Evolutionary conservation across 2,113 vertebrate genomes (phyloP).

Genomic region (Amblyornis subalaris): DNA sequence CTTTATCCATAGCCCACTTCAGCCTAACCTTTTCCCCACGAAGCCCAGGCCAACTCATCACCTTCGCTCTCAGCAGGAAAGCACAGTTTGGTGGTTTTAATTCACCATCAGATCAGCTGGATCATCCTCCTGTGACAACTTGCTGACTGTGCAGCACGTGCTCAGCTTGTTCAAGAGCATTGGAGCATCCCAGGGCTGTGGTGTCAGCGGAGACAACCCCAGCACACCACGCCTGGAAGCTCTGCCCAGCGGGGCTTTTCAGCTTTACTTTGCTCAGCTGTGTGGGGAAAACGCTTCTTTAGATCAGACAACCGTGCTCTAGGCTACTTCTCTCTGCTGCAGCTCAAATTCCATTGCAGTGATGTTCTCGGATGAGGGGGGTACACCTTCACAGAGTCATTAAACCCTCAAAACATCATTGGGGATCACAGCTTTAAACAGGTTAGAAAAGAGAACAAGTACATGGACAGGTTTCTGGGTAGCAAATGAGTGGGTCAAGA

Average conservation of each 20-base stretch:
- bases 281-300: background rate
- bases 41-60: background rate
- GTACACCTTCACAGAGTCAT: background rate
- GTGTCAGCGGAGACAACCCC: background rate
- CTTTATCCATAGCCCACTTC: fast-evolving
- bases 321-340: background rate
- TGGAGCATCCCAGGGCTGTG: background rate
- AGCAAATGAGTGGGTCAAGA: background rate
- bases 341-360: fast-evolving
- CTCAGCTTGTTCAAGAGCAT: background rate
- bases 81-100: background rate
- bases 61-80: background rate
- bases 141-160: background rate
- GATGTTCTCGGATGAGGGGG: background rate
- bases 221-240: background rate
- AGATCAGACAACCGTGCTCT: background rate
- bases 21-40: background rate
- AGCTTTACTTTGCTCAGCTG: background rate
- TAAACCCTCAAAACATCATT: background rate
- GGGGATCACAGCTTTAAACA: background rate
- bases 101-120: background rate
- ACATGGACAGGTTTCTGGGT: background rate
- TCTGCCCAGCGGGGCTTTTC: background rate
- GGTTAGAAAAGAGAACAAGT: background rate
- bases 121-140: background rate